These are phyloP conservation scores for Sebastiscus albofasciatus DNA, from an alignment of 2,797 vertebrate species.

Conservation along the genomic window DNA sequence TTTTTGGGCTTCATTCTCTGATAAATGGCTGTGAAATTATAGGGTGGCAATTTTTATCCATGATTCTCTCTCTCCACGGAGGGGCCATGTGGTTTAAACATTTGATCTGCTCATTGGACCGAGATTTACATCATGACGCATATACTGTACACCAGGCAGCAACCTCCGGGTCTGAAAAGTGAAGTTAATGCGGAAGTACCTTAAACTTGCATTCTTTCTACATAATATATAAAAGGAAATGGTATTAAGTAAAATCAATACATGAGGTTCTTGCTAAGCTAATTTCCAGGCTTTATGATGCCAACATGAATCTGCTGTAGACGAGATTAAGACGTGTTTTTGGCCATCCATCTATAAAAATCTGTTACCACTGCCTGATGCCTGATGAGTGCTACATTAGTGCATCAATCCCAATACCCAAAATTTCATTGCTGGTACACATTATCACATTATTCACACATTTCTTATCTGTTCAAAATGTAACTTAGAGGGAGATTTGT, in stretches of 20 bases:
- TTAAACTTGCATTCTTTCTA: background rate
- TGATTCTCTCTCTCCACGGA: background rate
- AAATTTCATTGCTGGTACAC: no score
- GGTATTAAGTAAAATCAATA: background rate
- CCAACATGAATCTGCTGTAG: conserved; percentile 4
- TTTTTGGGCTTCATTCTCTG: background rate
- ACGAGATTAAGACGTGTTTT: conserved; percentile 14
- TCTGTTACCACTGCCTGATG: conserved; percentile 13
- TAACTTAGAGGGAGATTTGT: no score
- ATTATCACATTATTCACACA: no score
- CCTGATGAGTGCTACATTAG: no score
- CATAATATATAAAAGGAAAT: background rate
- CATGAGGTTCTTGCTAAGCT: background rate
- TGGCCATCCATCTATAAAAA: conserved; percentile 40
- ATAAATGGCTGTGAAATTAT: background rate
- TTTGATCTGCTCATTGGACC: background rate
- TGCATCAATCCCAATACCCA: no score
- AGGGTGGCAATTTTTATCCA: background rate
- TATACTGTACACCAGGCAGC: background rate
- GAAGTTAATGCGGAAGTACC: no score
- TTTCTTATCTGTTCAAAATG: no score
- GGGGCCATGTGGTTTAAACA: background rate
- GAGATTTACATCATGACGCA: background rate
- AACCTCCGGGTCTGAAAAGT: no score
- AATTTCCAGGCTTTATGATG: conserved; percentile 27